These are phyloP conservation scores for Stratiomys singularior DNA, from an alignment of 2,888 invertebrate species.

Conservation along the genomic window DNA sequence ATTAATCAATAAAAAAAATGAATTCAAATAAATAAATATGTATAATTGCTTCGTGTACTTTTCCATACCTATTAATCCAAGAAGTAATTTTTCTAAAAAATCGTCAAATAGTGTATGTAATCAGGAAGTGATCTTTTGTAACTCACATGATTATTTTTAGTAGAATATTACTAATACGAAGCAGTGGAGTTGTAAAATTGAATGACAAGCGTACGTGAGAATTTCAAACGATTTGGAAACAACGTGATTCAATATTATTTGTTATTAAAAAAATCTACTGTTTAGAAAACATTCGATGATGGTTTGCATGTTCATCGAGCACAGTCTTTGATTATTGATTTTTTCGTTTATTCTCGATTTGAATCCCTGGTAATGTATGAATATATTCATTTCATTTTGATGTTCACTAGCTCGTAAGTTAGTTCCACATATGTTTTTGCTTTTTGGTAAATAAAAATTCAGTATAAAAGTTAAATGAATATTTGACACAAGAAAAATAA, in stretches of 20 bases:
- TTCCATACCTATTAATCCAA: not conserved
- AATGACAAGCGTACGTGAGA: not conserved
- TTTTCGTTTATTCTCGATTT: not conserved
- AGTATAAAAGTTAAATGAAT: conserved; percentile 12
- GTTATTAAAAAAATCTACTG: not conserved
- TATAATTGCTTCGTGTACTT: conserved; percentile 21
- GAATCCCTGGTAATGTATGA: not conserved
- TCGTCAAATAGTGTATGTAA: conserved; percentile 31
- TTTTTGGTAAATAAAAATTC: conserved; percentile 4
- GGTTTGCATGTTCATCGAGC: not conserved
- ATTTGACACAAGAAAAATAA: conserved; percentile 10
- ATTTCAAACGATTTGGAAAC: not conserved
- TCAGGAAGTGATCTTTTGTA: not conserved
- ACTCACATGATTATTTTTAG: too few relatives aligned
- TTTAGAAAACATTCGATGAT: too few relatives aligned
- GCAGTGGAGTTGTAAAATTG: too few relatives aligned
- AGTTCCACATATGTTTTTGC: conserved; percentile 8
- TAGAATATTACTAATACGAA: too few relatives aligned
- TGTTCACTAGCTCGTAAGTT: conserved; percentile 21
- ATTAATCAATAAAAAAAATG: conserved; percentile 9
- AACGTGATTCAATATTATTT: not conserved
- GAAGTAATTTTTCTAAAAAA: conserved; percentile 5
- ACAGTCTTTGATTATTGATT: not conserved
- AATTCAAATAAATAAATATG: not conserved
- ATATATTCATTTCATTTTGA: conserved; percentile 16